Evolutionary conservation across 2,113 vertebrate species (phyloP).

Genomic region (Chaenocephalus aceratus): DNA sequence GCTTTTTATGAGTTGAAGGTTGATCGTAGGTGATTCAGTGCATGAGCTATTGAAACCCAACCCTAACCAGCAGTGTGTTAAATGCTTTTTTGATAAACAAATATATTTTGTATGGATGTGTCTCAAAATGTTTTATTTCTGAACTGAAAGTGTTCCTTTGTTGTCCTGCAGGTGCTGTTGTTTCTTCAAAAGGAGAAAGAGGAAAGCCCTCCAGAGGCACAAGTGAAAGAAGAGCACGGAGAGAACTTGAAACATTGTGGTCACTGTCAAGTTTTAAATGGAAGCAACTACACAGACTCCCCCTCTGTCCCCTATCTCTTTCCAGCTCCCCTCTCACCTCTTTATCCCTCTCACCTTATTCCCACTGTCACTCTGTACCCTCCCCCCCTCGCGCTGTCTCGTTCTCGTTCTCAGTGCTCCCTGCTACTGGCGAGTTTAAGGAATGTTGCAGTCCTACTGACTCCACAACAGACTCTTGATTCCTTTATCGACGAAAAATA

Average conservation of each 20-base stretch:
- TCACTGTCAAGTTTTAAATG: constrained; percentile 87
- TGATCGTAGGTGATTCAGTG: not conserved
- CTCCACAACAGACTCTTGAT: constrained; percentile 82
- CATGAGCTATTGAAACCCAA: not conserved
- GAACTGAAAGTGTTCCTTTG: not conserved
- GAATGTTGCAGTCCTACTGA: constrained; percentile 77
- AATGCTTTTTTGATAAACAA: not conserved
- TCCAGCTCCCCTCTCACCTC: constrained; percentile 39
- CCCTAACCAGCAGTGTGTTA: not conserved
- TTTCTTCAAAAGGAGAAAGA: constrained; percentile 98
- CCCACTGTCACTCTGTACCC: constrained; percentile 45
- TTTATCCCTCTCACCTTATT: constrained; percentile 36
- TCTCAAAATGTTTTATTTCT: not conserved
- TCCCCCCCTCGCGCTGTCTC: constrained; percentile 34
- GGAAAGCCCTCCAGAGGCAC: constrained; percentile 96
- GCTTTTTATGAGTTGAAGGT: not conserved
- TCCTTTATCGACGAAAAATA: constrained; percentile 74
- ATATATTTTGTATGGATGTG: not conserved
- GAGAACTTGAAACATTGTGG: constrained; percentile 86
- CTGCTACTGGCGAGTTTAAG: constrained; percentile 70
- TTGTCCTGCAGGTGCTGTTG: constrained; percentile 93
- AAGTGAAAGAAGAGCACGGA: constrained; percentile 86
- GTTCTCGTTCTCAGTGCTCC: constrained; percentile 67
- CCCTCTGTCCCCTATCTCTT: constrained; percentile 35
- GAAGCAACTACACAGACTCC: constrained; percentile 80